Conservation (phyloP, 2,888 invertebrate genomes). For the Leptothorax acervorum region DNA sequence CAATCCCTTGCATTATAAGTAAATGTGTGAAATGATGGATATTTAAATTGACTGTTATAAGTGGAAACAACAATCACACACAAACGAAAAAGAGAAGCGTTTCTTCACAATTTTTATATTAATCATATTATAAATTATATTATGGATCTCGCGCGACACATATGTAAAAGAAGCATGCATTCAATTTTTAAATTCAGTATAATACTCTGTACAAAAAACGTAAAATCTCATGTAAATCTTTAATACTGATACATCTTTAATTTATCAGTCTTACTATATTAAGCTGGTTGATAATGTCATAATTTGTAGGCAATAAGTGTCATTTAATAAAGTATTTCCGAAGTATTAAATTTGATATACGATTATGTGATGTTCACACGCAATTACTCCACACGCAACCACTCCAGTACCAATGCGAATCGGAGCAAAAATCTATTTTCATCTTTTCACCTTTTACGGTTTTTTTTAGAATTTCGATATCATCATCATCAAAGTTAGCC, state of each 20-base stretch:
- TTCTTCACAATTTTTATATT: not conserved
- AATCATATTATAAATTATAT: not conserved
- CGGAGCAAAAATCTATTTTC: conserved; percentile 83
- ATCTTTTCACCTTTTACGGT: conserved; percentile 82
- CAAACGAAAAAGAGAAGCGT: not conserved
- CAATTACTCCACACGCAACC: conserved; percentile 71
- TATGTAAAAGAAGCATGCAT: not conserved
- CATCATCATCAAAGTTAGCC: conserved; percentile 82
- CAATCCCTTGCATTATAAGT: too few relatives aligned
- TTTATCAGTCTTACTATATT: not conserved
- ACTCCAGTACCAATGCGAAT: conserved; percentile 85
- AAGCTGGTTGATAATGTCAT: not conserved
- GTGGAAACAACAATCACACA: not conserved
- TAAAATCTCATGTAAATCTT: not conserved
- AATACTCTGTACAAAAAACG: not conserved
- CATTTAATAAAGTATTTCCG: not conserved
- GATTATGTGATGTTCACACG: conserved; percentile 61
- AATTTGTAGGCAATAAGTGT: not conserved
- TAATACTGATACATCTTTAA: not conserved
- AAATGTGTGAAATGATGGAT: too few relatives aligned
- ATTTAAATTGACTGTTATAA: too few relatives aligned
- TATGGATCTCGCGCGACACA: not conserved
- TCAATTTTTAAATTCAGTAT: not conserved
- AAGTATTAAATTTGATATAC: not conserved
- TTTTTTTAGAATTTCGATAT: conserved; percentile 79